Conservation (phyloP, 2,888 invertebrate species). For the Limnephilus rhombicus region DNA sequence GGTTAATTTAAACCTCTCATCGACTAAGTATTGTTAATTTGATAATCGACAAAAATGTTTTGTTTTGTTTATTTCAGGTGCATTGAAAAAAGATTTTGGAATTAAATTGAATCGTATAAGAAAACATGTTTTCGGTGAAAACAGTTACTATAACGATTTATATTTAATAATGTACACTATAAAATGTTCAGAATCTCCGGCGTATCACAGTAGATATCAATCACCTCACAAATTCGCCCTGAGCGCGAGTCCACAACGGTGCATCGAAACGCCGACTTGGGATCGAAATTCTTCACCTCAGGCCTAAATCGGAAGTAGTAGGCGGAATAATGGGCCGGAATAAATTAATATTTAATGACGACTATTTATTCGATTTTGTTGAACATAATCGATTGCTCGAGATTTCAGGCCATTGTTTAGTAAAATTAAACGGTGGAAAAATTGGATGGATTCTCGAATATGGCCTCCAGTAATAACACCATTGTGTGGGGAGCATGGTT, state of each 20-base stretch:
- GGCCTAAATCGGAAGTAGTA: background rate
- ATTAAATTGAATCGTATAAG: background rate
- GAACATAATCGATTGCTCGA: background rate
- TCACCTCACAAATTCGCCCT: background rate
- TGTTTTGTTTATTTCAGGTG: too few species aligned
- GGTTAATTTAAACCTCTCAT: too few species aligned
- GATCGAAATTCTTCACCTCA: background rate
- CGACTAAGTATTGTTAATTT: too few species aligned
- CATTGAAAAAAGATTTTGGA: too few species aligned
- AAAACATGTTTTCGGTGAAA: background rate
- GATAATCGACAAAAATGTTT: too few species aligned
- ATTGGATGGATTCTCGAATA: background rate
- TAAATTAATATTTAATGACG: background rate
- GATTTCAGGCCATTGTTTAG: background rate
- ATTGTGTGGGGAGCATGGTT: background rate
- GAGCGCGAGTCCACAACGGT: background rate
- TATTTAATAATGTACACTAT: background rate
- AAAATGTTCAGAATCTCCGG: background rate
- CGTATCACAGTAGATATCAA: slow-evolving; percentile 23
- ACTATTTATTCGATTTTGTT: background rate
- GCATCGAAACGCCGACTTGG: background rate
- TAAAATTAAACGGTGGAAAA: background rate
- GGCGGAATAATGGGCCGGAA: background rate
- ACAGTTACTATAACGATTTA: background rate
- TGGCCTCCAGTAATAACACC: background rate